Conservation (phyloP, 2,113 vertebrate genomes). For the Zosterops hypoxanthus region DNA sequence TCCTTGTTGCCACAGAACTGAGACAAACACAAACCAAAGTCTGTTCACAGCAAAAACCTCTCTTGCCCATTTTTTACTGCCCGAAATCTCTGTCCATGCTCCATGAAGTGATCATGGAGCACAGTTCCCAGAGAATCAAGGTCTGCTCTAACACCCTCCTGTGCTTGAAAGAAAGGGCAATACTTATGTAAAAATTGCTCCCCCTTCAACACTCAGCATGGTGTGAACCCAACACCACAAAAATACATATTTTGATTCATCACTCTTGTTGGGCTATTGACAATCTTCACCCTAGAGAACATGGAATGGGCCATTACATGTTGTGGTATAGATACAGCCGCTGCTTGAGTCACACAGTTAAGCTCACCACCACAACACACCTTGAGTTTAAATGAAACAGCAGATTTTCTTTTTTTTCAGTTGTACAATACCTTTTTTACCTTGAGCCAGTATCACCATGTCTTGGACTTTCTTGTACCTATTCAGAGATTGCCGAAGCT, state of each 20-base stretch:
- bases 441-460: slow-evolving; percentile 86
- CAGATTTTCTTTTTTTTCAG: background rate
- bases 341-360: background rate
- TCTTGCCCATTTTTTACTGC: background rate
- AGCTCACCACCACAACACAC: background rate
- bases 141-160: background rate
- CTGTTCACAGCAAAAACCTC: background rate
- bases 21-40: background rate
- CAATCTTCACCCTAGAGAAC: background rate
- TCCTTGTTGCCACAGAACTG: background rate
- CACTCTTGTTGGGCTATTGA: background rate
- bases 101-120: background rate
- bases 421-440: slow-evolving; percentile 83
- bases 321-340: background rate
- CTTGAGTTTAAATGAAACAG: background rate
- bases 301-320: background rate
- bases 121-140: background rate
- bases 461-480: slow-evolving; percentile 96
- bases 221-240: background rate
- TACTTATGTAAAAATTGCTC: background rate
- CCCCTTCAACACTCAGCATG: background rate
- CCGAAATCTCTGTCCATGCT: background rate
- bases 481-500: slow-evolving; percentile 88
- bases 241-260: background rate
- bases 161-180: background rate